A percentile compares a stretch with the other conserved stretches of the same genome.
Evolutionary conservation across 2,797 vertebrate species (phyloP).

Genomic region (Alosa sapidissima): DNA sequence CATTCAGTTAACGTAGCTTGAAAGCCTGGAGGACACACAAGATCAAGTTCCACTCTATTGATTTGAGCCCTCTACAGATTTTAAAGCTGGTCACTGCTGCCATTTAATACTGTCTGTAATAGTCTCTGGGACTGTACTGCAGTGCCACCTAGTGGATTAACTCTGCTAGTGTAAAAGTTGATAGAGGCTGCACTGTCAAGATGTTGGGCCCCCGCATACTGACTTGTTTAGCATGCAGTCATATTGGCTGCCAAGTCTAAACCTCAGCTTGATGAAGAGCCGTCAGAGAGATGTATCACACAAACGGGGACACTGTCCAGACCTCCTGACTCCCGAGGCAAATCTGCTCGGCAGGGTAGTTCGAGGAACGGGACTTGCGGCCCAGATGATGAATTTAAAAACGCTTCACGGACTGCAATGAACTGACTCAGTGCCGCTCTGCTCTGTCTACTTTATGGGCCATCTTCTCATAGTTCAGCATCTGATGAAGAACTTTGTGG

Average conservation of each 20-base stretch:
- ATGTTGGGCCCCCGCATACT: not conserved
- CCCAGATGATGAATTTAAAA: not conserved
- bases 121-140: not conserved
- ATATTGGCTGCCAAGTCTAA: constrained; percentile 5
- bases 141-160: constrained; percentile 42
- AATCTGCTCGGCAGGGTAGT: not conserved
- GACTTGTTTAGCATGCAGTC: constrained; percentile 19
- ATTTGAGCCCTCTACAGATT: not conserved
- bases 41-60: not conserved
- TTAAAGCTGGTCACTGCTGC: not conserved
- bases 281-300: not conserved
- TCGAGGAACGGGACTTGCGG: not conserved
- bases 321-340: not conserved
- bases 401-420: not conserved
- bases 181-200: not conserved
- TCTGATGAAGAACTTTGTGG: too few relatives aligned
- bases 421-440: too few relatives aligned
- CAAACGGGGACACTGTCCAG: constrained; percentile 4
- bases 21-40: not conserved
- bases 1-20: not conserved
- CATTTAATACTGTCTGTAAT: not conserved
- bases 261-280: not conserved
- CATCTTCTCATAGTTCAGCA: too few relatives aligned
- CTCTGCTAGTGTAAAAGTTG: not conserved
- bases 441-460: too few relatives aligned